A percentile compares a stretch with the other conserved stretches of the same genome.
These are phyloP conservation scores for Drosophila meridionalis DNA, from an alignment of 2,888 invertebrate species.

Conservation along the genomic window DNA sequence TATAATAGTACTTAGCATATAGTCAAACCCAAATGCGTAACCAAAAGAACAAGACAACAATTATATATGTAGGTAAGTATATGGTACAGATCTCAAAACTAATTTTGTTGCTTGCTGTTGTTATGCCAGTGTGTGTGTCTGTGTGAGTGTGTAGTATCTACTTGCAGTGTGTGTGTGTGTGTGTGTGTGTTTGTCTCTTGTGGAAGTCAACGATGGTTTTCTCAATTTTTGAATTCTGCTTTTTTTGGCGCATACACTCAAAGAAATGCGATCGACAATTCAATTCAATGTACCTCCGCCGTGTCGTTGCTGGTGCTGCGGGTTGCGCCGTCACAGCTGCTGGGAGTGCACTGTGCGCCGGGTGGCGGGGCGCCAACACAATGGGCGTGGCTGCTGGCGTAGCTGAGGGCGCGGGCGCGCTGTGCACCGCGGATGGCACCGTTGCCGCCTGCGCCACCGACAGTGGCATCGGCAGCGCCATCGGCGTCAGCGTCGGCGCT, in stretches of 20 bases:
- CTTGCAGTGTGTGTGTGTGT: slow-evolving; percentile 9
- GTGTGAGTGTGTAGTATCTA: slow-evolving; percentile 20
- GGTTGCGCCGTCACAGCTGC: slow-evolving; percentile 86
- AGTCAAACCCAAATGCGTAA: slow-evolving; percentile 79
- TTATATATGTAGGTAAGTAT: slow-evolving; percentile 49
- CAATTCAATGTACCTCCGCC: slow-evolving; percentile 88
- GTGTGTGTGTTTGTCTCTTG: slow-evolving; percentile 15
- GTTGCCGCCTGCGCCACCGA: slow-evolving; percentile 84
- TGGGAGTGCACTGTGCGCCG: slow-evolving; percentile 70
- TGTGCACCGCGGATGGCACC: slow-evolving; percentile 83
- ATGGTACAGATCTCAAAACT: slow-evolving; percentile 75
- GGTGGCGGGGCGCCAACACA: slow-evolving; percentile 89
- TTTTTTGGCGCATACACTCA: slow-evolving; percentile 55
- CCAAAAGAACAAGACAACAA: slow-evolving; percentile 79
- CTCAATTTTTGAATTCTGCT: slow-evolving; percentile 83
- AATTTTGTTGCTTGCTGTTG: slow-evolving; percentile 39
- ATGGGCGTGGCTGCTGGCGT: slow-evolving; percentile 86
- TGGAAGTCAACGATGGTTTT: slow-evolving; percentile 24
- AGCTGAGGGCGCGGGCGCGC: slow-evolving; percentile 84
- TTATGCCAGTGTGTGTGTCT: slow-evolving; percentile 13
- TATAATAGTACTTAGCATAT: slow-evolving; percentile 70
- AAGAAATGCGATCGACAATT: slow-evolving; percentile 42
- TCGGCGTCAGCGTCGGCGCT: slow-evolving; percentile 86
- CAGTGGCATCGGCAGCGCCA: slow-evolving; percentile 83
- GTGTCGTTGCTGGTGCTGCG: slow-evolving; percentile 89